These are phyloP conservation scores for Microctenopoma steveboyesi DNA, from an alignment of 2,797 vertebrate genomes.

Conservation along the genomic window DNA sequence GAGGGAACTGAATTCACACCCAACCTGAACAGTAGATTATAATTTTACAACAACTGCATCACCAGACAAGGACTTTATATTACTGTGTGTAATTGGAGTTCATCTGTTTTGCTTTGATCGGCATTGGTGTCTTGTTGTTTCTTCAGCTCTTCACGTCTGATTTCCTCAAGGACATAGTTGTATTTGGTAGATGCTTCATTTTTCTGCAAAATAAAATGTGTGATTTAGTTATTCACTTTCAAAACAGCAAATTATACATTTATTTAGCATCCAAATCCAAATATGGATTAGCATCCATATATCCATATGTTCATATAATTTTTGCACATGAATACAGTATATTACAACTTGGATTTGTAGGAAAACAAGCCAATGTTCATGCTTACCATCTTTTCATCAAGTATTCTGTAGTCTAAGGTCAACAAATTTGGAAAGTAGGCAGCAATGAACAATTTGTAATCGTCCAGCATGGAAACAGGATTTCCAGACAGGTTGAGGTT, in stretches of 20 bases:
- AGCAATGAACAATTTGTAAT: conserved; percentile 82
- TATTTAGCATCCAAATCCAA: too few relatives aligned
- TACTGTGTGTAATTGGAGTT: conserved; percentile 86
- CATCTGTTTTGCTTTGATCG: conserved; percentile 58
- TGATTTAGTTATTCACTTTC: not conserved
- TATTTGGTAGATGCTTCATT: conserved; percentile 77
- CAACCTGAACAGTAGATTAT: not conserved
- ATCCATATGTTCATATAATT: not conserved
- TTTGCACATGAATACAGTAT: not conserved
- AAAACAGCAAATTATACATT: not conserved
- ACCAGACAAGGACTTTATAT: not conserved
- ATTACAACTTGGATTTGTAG: conserved; percentile 7
- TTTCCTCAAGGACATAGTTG: conserved; percentile 69
- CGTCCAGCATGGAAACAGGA: conserved; percentile 78
- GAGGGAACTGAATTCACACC: conserved; percentile 5
- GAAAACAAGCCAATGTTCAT: not conserved
- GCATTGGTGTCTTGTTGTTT: conserved; percentile 63
- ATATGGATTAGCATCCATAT: too few relatives aligned
- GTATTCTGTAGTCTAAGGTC: conserved; percentile 86
- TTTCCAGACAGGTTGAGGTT: conserved; percentile 88
- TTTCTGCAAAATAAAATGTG: conserved; percentile 75
- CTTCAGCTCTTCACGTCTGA: conserved; percentile 77
- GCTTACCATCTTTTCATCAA: conserved; percentile 85
- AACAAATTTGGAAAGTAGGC: conserved; percentile 87
- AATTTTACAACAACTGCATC: not conserved